phyloP scores from a whole-genome alignment of 2,113 vertebrate genomes.

The Microtus pennsylvanicus region DNA sequence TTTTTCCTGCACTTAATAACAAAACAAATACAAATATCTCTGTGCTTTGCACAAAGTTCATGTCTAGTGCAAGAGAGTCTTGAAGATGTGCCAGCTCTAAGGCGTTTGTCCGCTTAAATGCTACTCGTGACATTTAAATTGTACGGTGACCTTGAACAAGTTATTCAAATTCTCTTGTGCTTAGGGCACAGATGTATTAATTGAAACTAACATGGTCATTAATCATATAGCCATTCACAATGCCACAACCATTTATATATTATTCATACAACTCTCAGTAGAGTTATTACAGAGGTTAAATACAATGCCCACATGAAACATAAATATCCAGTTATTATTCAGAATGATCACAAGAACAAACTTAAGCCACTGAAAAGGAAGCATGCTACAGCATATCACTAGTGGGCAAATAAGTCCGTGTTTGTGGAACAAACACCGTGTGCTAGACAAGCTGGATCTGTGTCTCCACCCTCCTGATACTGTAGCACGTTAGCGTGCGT shows the following conservation, averaged over 20 bases:
- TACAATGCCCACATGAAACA: not conserved
- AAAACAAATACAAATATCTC: not conserved
- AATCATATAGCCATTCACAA: not conserved
- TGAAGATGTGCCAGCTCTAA: not conserved
- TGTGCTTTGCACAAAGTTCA: not conserved
- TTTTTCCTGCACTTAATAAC: not conserved
- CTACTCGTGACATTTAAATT: not conserved
- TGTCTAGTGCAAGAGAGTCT: not conserved
- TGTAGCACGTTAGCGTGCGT: not conserved
- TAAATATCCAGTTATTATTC: not conserved
- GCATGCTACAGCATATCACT: not conserved
- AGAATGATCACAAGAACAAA: not conserved
- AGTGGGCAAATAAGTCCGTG: not conserved
- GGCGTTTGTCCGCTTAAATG: not conserved
- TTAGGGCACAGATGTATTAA: not conserved
- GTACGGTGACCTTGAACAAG: not conserved
- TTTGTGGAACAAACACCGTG: not conserved
- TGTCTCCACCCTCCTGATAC: not conserved
- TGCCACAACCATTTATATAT: not conserved
- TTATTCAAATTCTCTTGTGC: not conserved
- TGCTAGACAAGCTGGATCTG: not conserved
- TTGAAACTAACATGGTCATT: not conserved
- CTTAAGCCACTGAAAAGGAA: not conserved
- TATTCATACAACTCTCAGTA: constrained; percentile 11
- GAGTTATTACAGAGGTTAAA: not conserved